Conservation (phyloP, 2,113 vertebrate species). For the Sitta europaea region DNA sequence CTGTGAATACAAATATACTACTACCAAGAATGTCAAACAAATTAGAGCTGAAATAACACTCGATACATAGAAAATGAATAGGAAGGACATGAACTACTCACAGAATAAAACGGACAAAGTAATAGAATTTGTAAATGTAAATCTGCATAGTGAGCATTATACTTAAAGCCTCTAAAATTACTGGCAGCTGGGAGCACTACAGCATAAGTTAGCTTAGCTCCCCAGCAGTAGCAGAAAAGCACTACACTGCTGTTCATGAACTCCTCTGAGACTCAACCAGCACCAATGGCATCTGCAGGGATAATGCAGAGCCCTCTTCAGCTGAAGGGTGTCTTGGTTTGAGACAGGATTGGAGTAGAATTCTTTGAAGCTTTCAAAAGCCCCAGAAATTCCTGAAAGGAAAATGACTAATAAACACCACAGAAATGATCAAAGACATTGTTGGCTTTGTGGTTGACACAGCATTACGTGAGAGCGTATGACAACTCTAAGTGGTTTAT, state of each 20-base stretch:
- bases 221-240: not conserved
- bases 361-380: constrained; percentile 8
- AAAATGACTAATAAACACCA: not conserved
- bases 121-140: constrained; percentile 56
- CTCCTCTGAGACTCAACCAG: not conserved
- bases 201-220: not conserved
- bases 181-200: constrained; percentile 45
- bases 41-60: constrained; percentile 58
- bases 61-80: constrained; percentile 26
- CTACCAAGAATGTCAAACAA: constrained; percentile 57
- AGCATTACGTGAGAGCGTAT: not conserved
- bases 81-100: constrained; percentile 31
- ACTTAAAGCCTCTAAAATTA: constrained; percentile 52
- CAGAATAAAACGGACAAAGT: constrained; percentile 46
- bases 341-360: not conserved
- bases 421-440: not conserved
- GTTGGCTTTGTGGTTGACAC: not conserved
- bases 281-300: not conserved
- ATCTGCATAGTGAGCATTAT: constrained; percentile 32
- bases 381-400: not conserved
- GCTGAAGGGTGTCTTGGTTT: not conserved
- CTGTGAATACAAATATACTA: constrained; percentile 63
- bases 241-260: not conserved
- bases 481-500: not conserved
- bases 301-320: not conserved